phyloP scores from a whole-genome alignment of 1,140 invertebrate species.

The Lepidotrigona ventralis region DNA sequence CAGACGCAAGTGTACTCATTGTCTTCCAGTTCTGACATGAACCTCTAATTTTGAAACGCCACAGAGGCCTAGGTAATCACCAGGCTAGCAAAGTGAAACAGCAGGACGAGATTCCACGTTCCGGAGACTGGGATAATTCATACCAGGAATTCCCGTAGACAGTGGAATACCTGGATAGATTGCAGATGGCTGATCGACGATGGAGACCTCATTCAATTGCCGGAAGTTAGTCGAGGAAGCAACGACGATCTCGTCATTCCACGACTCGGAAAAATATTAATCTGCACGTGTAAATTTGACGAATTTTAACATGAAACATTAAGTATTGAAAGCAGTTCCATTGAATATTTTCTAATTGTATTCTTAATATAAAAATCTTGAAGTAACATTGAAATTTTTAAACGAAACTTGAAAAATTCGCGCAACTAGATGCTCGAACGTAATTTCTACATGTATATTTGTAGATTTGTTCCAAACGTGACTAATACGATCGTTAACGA shows the following conservation, averaged over 20 bases:
- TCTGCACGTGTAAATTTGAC: conserved; percentile 44
- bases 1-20: too few species aligned
- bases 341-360: too few species aligned
- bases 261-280: conserved; percentile 51
- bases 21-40: not conserved
- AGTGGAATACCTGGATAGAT: not conserved
- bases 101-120: not conserved
- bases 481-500: too few species aligned
- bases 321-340: too few species aligned
- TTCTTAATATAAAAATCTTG: too few species aligned
- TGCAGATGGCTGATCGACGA: conserved; percentile 4
- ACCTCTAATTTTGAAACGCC: not conserved
- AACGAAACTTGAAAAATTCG: too few species aligned
- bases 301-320: conserved; percentile 49
- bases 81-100: not conserved
- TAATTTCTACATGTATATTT: too few species aligned
- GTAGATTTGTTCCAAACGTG: too few species aligned
- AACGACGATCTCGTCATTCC: conserved; percentile 1
- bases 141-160: conserved; percentile 6
- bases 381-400: too few species aligned
- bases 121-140: conserved; percentile 1
- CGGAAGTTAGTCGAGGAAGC: not conserved
- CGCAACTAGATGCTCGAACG: too few species aligned
- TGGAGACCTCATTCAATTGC: conserved; percentile 28
- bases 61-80: not conserved